A percentile compares a stretch with the other conserved stretches of the same genome.
phyloP scores from a whole-genome alignment of 2,113 vertebrate species.

The Phaethon lepturus region DNA sequence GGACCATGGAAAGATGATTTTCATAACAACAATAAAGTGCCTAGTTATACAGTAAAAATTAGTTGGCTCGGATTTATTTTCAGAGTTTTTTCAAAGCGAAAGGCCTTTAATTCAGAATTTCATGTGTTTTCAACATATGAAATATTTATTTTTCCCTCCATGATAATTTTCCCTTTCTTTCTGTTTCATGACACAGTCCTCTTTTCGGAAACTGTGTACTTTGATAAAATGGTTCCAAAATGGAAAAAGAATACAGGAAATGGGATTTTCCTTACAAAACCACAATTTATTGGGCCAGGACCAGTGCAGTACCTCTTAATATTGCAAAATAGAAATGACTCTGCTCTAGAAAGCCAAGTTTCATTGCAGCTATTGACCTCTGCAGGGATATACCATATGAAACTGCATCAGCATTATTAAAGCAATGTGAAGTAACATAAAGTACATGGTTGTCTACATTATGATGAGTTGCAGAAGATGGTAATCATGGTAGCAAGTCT shows the following conservation, averaged over 20 bases:
- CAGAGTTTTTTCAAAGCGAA: background rate
- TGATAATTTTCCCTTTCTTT: background rate
- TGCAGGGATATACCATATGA: background rate
- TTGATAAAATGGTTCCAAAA: background rate
- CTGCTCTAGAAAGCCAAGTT: background rate
- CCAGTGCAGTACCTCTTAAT: background rate
- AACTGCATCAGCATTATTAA: background rate
- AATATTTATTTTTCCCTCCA: background rate
- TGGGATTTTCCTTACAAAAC: background rate
- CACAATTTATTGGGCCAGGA: background rate
- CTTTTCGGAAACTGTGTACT: background rate
- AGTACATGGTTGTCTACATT: background rate
- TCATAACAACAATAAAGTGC: background rate
- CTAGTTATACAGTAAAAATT: background rate
- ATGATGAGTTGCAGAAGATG: background rate
- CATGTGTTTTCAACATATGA: background rate
- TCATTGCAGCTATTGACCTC: background rate
- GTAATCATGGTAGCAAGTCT: background rate
- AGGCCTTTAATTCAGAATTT: background rate
- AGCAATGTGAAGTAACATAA: background rate
- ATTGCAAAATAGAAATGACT: background rate
- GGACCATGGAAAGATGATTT: background rate
- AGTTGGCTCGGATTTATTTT: background rate
- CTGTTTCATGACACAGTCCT: background rate
- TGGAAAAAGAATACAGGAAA: background rate